Evolutionary conservation across 1,140 invertebrate genomes (phyloP).

Genomic region (Triops longicaudatus): DNA sequence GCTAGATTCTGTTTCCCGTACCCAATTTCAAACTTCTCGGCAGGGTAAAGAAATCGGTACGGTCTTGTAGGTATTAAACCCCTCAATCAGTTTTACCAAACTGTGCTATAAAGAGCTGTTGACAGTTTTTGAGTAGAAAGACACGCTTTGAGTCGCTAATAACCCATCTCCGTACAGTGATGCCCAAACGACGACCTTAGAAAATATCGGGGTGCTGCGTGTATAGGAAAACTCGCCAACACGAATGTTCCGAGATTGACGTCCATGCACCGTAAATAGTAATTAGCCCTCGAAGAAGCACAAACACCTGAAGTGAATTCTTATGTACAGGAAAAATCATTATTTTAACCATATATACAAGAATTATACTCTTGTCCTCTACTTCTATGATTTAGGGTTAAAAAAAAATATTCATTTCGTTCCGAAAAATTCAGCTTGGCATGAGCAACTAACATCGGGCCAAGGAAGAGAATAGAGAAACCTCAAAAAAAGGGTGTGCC

Average conservation of each 20-base stretch:
- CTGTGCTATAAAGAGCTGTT: neutral
- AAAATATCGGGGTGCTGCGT: neutral
- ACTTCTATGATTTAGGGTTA: neutral
- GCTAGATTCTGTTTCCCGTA: neutral
- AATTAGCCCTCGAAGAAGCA: neutral
- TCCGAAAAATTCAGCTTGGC: neutral
- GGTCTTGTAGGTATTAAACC: neutral
- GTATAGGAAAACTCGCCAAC: neutral
- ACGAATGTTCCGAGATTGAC: neutral
- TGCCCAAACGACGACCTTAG: neutral
- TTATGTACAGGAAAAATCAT: neutral
- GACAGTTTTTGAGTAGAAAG: neutral
- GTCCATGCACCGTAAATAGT: neutral
- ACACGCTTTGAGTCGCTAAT: neutral
- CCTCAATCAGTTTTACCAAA: neutral
- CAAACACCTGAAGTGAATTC: neutral
- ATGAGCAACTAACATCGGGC: neutral
- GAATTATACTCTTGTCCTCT: no score
- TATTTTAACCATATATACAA: neutral
- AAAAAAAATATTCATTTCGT: neutral
- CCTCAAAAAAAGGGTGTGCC: neutral
- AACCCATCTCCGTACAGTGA: neutral
- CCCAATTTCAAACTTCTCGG: neutral
- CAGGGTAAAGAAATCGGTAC: neutral
- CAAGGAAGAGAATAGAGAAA: neutral